Evolutionary conservation across 2,888 invertebrate genomes (phyloP).

Genomic region (Drosophila fulvimacula): DNA sequence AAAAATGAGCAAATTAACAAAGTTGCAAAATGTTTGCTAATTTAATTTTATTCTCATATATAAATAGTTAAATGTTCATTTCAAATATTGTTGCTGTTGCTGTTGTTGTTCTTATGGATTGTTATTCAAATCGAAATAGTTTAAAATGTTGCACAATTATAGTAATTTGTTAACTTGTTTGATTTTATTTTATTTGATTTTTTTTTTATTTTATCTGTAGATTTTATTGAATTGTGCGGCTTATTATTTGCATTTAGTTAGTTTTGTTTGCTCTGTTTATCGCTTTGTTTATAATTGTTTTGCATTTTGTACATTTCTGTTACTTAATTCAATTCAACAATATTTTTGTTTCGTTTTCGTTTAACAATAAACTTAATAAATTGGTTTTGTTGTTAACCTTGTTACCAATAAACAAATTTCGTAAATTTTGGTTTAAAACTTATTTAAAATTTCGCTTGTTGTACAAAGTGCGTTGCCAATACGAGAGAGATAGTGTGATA

Average conservation of each 20-base stretch:
- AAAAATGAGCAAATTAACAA: conserved; percentile 53
- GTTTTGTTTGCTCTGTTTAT: conserved; percentile 2
- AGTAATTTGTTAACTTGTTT: conserved; percentile 39
- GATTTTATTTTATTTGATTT: conserved; percentile 34
- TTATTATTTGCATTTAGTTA: conserved; percentile 29
- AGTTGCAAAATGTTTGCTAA: conserved; percentile 39
- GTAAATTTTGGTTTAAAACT: conserved; percentile 14
- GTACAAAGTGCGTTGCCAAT: conserved; percentile 30
- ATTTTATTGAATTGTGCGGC: conserved; percentile 45
- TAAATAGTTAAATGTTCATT: conserved; percentile 46
- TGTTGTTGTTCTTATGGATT: conserved; percentile 11
- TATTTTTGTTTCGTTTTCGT: conserved; percentile 8
- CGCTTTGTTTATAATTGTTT: conserved; percentile 18
- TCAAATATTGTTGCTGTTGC: conserved; percentile 31
- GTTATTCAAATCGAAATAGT: conserved; percentile 46
- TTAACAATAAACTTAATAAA: conserved; percentile 67
- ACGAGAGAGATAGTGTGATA: conserved; percentile 5
- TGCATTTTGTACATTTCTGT: conserved; percentile 45
- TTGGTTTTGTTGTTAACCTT: conserved; percentile 29
- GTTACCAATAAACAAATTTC: conserved; percentile 51
- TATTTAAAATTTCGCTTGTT: conserved; percentile 52
- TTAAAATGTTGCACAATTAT: conserved; percentile 38
- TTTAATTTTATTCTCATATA: conserved; percentile 5
- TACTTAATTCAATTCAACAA: conserved; percentile 48
- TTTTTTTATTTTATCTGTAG: neutral